These are phyloP conservation scores for Scalopus aquaticus DNA, from an alignment of 2,113 vertebrate genomes.

Conservation along the genomic window DNA sequence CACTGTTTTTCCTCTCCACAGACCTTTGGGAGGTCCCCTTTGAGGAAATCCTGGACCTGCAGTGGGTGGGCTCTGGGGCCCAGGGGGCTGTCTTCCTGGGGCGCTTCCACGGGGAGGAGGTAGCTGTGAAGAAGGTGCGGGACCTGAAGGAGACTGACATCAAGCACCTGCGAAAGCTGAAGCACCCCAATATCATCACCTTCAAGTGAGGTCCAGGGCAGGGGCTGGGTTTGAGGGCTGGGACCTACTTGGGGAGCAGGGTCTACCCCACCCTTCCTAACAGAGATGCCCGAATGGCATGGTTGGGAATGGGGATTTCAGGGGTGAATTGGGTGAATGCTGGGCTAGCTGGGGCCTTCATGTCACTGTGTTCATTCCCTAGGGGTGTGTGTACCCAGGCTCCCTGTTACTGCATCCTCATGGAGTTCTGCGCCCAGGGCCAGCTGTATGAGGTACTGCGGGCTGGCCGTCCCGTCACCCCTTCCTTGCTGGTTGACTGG, in stretches of 20 bases:
- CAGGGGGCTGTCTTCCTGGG: conserved; percentile 98
- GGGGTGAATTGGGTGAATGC: not conserved
- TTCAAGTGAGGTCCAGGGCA: conserved; percentile 92
- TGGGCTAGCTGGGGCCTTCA: conserved; percentile 19
- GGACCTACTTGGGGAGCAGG: not conserved
- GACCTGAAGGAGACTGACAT: conserved; percentile 99
- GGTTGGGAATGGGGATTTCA: not conserved
- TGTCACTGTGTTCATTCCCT: conserved; percentile 42
- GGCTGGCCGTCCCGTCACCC: conserved; percentile 96
- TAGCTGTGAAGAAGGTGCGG: conserved; percentile 97
- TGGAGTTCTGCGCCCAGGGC: conserved; percentile 99
- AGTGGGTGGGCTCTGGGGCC: conserved; percentile 98
- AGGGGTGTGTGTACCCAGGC: conserved; percentile 99
- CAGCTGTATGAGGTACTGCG: conserved; percentile 98
- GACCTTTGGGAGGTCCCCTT: conserved; percentile 97
- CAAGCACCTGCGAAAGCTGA: conserved; percentile 97
- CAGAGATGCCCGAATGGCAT: not conserved
- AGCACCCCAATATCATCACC: conserved; percentile 99
- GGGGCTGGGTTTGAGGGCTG: not conserved
- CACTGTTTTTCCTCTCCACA: conserved; percentile 65
- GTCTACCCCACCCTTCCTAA: not conserved
- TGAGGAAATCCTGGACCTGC: conserved; percentile 98
- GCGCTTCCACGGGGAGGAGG: conserved; percentile 95
- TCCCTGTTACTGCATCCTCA: conserved; percentile 98
- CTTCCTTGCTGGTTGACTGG: conserved; percentile 97